Percentiles rank a stretch among this genome's conserved stretches.
These are phyloP conservation scores for Arctopsyche grandis DNA, from an alignment of 1,140 invertebrate genomes.

Conservation along the genomic window DNA sequence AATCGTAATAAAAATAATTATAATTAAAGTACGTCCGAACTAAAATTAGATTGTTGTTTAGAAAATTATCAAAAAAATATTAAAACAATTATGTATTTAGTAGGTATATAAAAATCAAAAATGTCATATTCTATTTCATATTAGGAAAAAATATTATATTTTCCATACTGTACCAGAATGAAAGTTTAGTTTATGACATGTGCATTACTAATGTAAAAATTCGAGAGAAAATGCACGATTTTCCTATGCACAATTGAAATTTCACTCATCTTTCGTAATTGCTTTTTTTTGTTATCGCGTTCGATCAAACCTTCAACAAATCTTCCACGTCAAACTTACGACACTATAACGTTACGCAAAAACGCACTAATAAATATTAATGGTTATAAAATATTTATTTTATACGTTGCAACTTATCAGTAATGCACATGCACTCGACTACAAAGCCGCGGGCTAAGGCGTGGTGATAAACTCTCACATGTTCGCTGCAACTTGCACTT, in stretches of 20 bases:
- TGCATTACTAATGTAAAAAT: background rate
- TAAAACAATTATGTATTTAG: no score
- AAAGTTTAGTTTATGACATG: background rate
- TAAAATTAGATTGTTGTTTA: no score
- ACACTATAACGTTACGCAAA: no score
- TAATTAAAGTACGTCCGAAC: no score
- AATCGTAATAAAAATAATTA: no score
- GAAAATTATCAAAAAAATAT: no score
- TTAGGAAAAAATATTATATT: no score
- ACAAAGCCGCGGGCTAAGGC: background rate
- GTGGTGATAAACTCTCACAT: background rate
- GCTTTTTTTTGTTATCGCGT: background rate
- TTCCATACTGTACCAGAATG: background rate
- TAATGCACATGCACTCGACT: constrained; percentile 16
- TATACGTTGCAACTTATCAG: background rate
- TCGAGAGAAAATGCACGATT: background rate
- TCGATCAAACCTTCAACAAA: background rate
- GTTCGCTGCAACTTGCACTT: background rate
- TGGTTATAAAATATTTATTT: constrained; percentile 10
- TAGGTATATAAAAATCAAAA: background rate
- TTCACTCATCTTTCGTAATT: background rate
- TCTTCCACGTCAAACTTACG: background rate
- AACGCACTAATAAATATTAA: constrained; percentile 1
- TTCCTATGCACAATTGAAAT: background rate
- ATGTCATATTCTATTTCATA: no score